A percentile compares a stretch with the other conserved stretches of the same genome.
Evolutionary conservation across 2,888 invertebrate genomes (phyloP).

Genomic region (Toxonevra muliebris): DNA sequence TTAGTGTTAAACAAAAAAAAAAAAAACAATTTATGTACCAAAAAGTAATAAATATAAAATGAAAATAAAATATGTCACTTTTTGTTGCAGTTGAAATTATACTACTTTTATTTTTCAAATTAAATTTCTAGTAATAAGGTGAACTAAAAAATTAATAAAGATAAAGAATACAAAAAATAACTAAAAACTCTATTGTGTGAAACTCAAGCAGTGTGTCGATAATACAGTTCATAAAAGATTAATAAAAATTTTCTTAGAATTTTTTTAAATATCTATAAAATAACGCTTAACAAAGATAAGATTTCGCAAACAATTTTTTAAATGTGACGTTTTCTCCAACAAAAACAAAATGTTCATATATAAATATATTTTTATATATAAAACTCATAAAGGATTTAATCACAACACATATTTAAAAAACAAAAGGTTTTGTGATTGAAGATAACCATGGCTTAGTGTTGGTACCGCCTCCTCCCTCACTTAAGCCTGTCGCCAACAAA

Average conservation of each 20-base stretch:
- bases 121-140: conserved; percentile 33
- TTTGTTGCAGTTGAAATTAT: not conserved
- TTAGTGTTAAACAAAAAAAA: conserved; percentile 34
- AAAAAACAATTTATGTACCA: conserved; percentile 58
- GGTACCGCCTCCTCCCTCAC: too few relatives aligned
- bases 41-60: conserved; percentile 53
- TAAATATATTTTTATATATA: conserved; percentile 7
- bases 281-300: not conserved
- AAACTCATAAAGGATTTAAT: not conserved
- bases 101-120: not conserved
- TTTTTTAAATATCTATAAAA: not conserved
- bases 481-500: too few relatives aligned
- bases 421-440: conserved; percentile 16
- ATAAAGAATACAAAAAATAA: conserved; percentile 4
- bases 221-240: not conserved
- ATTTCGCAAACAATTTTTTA: conserved; percentile 24
- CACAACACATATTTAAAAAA: not conserved
- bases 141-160: conserved; percentile 16
- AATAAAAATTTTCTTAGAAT: not conserved
- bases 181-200: conserved; percentile 5
- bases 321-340: conserved; percentile 19
- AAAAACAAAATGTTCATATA: conserved; percentile 8
- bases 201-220: too few relatives aligned
- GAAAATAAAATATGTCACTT: conserved; percentile 13
- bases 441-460: too few relatives aligned